Conservation (phyloP, 2,797 vertebrate genomes). For the Lophotriccus pileatus region DNA sequence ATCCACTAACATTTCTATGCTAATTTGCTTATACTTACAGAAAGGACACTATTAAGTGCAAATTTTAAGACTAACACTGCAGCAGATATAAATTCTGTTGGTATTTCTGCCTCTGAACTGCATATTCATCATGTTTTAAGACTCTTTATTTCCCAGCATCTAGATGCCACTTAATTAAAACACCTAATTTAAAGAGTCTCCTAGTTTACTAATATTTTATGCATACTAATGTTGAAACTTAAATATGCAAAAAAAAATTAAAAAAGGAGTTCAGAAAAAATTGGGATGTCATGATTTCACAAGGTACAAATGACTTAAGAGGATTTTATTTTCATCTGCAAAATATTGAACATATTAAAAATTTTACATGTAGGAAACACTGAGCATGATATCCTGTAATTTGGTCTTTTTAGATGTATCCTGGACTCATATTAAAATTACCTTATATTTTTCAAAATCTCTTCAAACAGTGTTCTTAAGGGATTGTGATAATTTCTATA, state of each 20-base stretch:
- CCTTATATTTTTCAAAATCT: neutral
- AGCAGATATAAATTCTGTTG: neutral
- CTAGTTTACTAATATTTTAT: neutral
- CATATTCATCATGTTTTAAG: neutral
- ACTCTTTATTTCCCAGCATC: neutral
- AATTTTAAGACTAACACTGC: neutral
- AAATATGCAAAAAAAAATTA: neutral
- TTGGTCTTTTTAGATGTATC: fast-evolving
- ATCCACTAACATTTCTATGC: neutral
- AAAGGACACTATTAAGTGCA: neutral
- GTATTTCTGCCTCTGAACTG: neutral
- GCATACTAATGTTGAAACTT: neutral
- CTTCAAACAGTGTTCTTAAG: neutral
- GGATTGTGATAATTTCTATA: neutral
- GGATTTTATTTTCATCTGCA: neutral
- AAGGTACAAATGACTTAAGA: neutral
- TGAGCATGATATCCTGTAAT: fast-evolving
- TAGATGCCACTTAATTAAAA: neutral
- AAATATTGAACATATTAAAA: neutral
- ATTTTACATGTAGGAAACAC: neutral
- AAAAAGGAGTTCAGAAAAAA: neutral
- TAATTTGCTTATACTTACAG: neutral
- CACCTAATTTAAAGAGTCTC: neutral
- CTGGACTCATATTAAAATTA: neutral
- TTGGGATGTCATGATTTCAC: neutral